Evolutionary conservation across 2,888 invertebrate species (phyloP).

Genomic region (Cristatella mucedo): DNA sequence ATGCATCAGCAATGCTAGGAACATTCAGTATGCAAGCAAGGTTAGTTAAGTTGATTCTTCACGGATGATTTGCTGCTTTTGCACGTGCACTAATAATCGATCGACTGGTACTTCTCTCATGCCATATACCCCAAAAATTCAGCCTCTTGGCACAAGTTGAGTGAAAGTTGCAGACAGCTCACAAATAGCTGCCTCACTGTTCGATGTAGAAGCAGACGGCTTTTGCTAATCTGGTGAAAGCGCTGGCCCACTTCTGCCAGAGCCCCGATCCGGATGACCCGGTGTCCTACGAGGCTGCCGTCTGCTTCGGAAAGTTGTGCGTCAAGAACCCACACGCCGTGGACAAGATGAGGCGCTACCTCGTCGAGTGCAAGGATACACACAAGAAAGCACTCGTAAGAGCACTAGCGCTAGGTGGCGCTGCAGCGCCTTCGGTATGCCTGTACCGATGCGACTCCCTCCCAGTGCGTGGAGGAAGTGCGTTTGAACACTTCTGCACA

Average conservation of each 20-base stretch:
- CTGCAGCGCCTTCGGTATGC: too few relatives aligned
- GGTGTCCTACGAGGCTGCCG: slow-evolving; percentile 27
- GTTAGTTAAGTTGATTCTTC: too few relatives aligned
- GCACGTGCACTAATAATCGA: neutral
- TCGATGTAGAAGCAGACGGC: slow-evolving; percentile 19
- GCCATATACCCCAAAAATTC: neutral
- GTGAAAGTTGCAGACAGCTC: too few relatives aligned
- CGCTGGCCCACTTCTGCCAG: slow-evolving; percentile 27
- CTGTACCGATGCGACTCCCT: too few relatives aligned
- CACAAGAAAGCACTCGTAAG: slow-evolving; percentile 25
- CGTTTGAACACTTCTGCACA: too few relatives aligned
- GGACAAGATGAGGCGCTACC: slow-evolving; percentile 19
- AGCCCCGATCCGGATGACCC: slow-evolving; percentile 25
- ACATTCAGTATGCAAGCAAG: slow-evolving; percentile 32
- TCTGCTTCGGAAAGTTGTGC: slow-evolving; percentile 30
- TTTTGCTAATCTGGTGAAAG: slow-evolving; percentile 25
- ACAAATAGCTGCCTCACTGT: neutral
- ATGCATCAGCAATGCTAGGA: slow-evolving; percentile 26
- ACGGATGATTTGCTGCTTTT: too few relatives aligned
- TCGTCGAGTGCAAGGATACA: slow-evolving; percentile 20
- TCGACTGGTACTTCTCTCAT: neutral
- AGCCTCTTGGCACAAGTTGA: too few relatives aligned
- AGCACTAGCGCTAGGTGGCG: too few relatives aligned
- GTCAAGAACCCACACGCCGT: slow-evolving; percentile 26
- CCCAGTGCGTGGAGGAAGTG: too few relatives aligned